Conservation (phyloP, 2,113 vertebrate genomes). For the Ageneiosus marmoratus region DNA sequence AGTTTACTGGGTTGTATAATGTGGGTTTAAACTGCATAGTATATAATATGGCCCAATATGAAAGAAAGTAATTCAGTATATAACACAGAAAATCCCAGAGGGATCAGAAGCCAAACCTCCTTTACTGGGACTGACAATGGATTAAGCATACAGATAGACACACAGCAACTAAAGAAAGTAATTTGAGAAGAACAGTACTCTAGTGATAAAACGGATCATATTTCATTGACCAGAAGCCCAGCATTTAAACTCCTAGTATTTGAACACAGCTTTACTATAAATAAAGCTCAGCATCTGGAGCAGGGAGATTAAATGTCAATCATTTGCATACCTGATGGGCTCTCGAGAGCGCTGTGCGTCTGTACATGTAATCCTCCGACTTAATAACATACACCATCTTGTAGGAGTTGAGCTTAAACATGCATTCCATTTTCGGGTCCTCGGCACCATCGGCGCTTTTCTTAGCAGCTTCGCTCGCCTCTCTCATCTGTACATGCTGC, state of each 20-base stretch:
- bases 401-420: conserved; percentile 98
- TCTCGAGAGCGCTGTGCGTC: conserved; percentile 89
- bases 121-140: not conserved
- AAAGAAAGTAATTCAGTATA: not conserved
- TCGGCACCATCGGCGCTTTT: conserved; percentile 76
- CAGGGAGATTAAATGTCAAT: not conserved
- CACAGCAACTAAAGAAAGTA: not conserved
- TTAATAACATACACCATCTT: conserved; percentile 99
- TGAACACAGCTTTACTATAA: not conserved
- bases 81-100: too few relatives aligned
- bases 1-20: not conserved
- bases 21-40: too few relatives aligned
- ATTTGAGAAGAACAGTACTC: not conserved
- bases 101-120: not conserved
- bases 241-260: not conserved
- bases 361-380: conserved; percentile 98
- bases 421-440: conserved; percentile 89
- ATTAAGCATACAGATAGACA: not conserved
- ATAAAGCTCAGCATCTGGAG: conserved; percentile 5
- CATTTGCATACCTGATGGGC: conserved; percentile 87
- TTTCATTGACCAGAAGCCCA: not conserved
- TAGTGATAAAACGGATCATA: not conserved
- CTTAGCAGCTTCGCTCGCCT: conserved; percentile 82
- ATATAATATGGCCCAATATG: not conserved
- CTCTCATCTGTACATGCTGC: conserved; percentile 90